Evolutionary conservation across 1,140 invertebrate species (phyloP), one percentile per base, ranked within the genome.

Genomic region (Drosophila pachea): DNA sequence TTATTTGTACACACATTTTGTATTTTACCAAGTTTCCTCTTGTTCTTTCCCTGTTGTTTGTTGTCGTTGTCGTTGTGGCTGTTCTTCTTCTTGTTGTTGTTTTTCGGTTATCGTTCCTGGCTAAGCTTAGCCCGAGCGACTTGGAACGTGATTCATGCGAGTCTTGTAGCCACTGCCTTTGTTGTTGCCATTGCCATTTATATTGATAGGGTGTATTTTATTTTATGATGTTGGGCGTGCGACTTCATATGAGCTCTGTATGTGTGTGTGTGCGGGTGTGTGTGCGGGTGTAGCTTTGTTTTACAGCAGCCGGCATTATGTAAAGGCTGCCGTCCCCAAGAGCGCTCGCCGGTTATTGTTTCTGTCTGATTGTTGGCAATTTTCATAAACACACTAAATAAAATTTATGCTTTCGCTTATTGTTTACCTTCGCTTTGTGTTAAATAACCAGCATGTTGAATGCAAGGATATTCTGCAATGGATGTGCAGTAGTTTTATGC

Each of bases 131-230:
- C 47, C 43, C 22, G 33, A 64, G 33, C 45, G n/a, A 64, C 66
- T 76, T 49, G 47, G 70, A 73, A 81, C 74, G 77, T 84, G 81
- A 84, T 84, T 86, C 81, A 82, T 86, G 71, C 68, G 61, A 73
- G 66, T 69, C 31, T 62, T 61, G 69, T 70, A 14, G 47, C 55
- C 54, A 52, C 62, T 70, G 68, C 55, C 69, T 69, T 38, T 56
- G 56, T 40, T 61, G 31, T 59, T 68, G 63, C 64, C 78, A 43
- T 66, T 83, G 73, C 70, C 73, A 78, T 84, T 84, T 84, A 81
- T 84, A 76, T 84, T 84, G 81, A 84, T 84, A 74, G 76, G 70
- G 76, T 86, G 76, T 81, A 84, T 86, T 84, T 84, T 70, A 84
- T 79, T 81, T 86, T 84, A 86, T 81, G 65, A 67, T 45, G 38